Percentiles rank a stretch among this genome's conserved stretches.
These are phyloP conservation scores for Antedon mediterranea DNA, from an alignment of 53 echinoderm and acorn worm species.

Conservation along the genomic window DNA sequence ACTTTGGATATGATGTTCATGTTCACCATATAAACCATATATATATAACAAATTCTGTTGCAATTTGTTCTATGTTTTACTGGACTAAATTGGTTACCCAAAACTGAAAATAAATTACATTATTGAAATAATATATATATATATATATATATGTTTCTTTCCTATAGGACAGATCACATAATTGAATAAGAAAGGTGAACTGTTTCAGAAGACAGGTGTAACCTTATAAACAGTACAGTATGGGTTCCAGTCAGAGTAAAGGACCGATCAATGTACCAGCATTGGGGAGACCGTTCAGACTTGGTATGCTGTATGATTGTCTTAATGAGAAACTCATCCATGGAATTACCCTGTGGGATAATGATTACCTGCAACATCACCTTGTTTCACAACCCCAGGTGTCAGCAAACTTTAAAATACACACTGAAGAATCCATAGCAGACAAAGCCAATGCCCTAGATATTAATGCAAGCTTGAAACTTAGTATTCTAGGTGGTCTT, in stretches of 20 bases:
- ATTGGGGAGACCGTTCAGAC: slow-evolving; percentile 22
- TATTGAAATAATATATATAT: no score
- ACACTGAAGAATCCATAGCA: slow-evolving; percentile 10
- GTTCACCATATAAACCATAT: no score
- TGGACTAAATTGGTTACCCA: slow-evolving; percentile 31
- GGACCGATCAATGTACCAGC: no score
- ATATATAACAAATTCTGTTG: no score
- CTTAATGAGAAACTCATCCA: slow-evolving; percentile 18
- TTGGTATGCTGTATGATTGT: slow-evolving; percentile 42
- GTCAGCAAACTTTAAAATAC: slow-evolving; percentile 4
- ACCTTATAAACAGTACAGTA: no score
- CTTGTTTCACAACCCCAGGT: slow-evolving; percentile 6
- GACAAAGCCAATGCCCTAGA: slow-evolving; percentile 16
- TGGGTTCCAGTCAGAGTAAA: no score
- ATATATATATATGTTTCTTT: no score
- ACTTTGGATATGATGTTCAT: no score
- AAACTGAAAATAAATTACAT: slow-evolving; percentile 30
- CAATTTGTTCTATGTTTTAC: no score
- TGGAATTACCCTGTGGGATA: slow-evolving; percentile 28
- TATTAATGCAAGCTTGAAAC: slow-evolving; percentile 11
- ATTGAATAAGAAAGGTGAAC: no score
- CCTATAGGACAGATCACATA: no score
- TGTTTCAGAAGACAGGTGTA: no score
- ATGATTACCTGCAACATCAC: not conserved
- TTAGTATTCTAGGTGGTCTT: slow-evolving; percentile 26